A percentile compares a stretch with the other conserved stretches of the same genome.
phyloP scores from a whole-genome alignment of 2,888 invertebrate genomes.

The Tetheella fluctuosa region DNA sequence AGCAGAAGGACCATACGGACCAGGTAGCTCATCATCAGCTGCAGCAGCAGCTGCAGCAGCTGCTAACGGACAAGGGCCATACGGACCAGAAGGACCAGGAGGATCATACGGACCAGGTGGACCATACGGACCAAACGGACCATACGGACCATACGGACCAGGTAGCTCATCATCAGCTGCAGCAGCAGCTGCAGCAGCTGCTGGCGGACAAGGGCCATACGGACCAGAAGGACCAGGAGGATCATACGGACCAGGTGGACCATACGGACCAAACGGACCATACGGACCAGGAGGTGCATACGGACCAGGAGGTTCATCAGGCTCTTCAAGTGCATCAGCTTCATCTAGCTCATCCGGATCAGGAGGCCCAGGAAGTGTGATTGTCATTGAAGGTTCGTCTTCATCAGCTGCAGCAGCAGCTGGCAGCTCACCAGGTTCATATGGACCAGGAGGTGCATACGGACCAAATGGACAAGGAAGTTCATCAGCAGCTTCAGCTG shows the following conservation, averaged over 20 bases:
- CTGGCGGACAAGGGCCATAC: slow-evolving; percentile 7
- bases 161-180: slow-evolving; percentile 1
- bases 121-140: slow-evolving; percentile 8
- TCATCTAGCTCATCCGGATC: too few species aligned
- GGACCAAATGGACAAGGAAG: slow-evolving; percentile 16
- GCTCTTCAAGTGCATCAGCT: too few species aligned
- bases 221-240: too few species aligned
- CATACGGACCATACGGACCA: slow-evolving; percentile 16
- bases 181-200: slow-evolving; percentile 10
- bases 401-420: background rate
- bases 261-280: too few species aligned
- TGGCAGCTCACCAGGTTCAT: slow-evolving; percentile 13
- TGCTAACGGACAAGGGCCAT: too few species aligned
- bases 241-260: slow-evolving; percentile 11
- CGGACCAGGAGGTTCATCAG: too few species aligned
- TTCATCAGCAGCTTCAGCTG: slow-evolving; percentile 14
- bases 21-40: too few species aligned
- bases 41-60: too few species aligned
- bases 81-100: slow-evolving; percentile 12
- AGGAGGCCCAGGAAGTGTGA: too few species aligned
- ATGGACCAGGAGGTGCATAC: too few species aligned
- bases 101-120: slow-evolving; percentile 12
- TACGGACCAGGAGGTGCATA: too few species aligned
- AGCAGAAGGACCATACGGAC: background rate
- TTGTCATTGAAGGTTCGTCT: too few species aligned